Evolutionary conservation across 2,797 vertebrate genomes (phyloP), one percentile per base, ranked within the genome.

Genomic region (Smutsia gigantea): DNA sequence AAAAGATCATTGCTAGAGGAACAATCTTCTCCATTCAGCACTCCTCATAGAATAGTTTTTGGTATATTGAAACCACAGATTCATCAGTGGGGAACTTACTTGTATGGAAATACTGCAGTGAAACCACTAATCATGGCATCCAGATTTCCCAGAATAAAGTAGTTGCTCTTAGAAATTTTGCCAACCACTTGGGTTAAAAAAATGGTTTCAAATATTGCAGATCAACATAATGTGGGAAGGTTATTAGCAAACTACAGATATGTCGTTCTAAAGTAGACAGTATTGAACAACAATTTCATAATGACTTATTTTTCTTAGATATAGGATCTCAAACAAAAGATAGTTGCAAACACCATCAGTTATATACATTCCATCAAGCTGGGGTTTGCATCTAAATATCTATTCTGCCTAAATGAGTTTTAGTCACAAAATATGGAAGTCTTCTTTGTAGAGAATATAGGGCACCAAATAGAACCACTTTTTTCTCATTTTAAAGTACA

Each of bases 111-210:
- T 46, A 64, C 61, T 87, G 79, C 37, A 94, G 83, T 89, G 89
- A 95, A 85, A 96, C 97, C 93, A 87, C 93, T 96, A 96, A 97
- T 92, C 94, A 92, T n/a, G 83, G 95, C 66, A 68, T 46, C 87
- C 61, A 90, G 84, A 93, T 81, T 96, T 96, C 96, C 92, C 97
- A 96, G 96, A 96, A 98, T 53, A 85, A 96, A 86, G 64, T 57
- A 90, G 57, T 69, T 46, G 37, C 64, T 86, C 46, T 42, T 90
- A 90, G 53, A 94, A 91, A 42, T 79, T 53, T 11, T 91, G 95
- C 96, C 97, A 97, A 86, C 25, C n/a, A 7, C 61, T 81, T 57
- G 87, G 34, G 61, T 77, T 86, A 74, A 93, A 97, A 87, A 63
- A 59, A 71, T 27, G 55, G 59, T 21, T 86, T 96, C 15, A 81